Percentiles rank a stretch among this genome's conserved stretches.
These are phyloP conservation scores for Gymnorhina tibicen DNA, from an alignment of 2,113 vertebrate genomes.

Conservation along the genomic window DNA sequence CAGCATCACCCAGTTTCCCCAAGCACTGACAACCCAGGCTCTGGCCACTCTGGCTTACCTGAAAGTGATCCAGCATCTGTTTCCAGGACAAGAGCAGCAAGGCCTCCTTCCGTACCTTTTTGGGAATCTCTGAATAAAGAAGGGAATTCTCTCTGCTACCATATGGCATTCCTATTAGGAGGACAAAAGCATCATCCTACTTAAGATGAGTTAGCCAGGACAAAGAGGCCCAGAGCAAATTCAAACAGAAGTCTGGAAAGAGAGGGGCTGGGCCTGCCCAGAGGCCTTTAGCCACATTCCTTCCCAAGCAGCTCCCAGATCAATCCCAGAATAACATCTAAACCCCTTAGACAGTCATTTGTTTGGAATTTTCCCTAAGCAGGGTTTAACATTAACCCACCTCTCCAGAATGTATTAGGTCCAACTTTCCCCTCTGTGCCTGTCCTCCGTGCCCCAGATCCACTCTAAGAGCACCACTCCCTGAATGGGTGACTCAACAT, in stretches of 20 bases:
- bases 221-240: background rate
- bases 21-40: background rate
- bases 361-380: background rate
- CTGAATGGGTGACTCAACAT: background rate
- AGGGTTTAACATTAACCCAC: background rate
- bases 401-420: background rate
- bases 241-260: background rate
- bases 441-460: background rate
- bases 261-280: background rate
- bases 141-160: slow-evolving; percentile 97
- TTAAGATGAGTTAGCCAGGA: background rate
- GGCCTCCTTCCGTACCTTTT: slow-evolving; percentile 93
- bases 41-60: slow-evolving; percentile 74
- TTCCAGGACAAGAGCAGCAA: slow-evolving; percentile 94
- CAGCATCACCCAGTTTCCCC: background rate
- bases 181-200: background rate
- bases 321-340: background rate
- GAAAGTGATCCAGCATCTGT: slow-evolving; percentile 98
- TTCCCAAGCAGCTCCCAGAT: background rate
- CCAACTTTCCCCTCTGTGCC: background rate
- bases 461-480: background rate
- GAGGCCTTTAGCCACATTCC: background rate
- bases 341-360: background rate
- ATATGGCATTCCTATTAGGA: slow-evolving; percentile 88
- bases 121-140: slow-evolving; percentile 97